A percentile compares a stretch with the other conserved stretches of the same genome.
Evolutionary conservation across 2,888 invertebrate genomes (phyloP).

Genomic region (Ametastegia equiseti): DNA sequence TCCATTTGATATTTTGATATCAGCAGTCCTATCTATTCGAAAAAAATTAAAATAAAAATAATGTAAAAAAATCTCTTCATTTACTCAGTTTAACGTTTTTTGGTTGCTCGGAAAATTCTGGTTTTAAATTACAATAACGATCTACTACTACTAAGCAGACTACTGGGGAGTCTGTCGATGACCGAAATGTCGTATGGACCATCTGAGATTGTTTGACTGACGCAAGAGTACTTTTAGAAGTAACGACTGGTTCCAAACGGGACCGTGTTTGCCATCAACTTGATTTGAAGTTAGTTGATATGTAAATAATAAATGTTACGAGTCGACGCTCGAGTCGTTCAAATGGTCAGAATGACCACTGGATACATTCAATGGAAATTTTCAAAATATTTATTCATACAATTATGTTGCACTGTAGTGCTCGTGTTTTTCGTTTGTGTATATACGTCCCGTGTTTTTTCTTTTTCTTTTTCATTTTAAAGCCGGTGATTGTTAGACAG

Average conservation of each 20-base stretch:
- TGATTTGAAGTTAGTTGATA: slow-evolving; percentile 58
- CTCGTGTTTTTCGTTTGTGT: neutral
- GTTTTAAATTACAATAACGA: slow-evolving; percentile 5
- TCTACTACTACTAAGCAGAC: neutral
- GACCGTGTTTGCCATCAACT: slow-evolving; percentile 64
- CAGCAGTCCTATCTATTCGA: slow-evolving; percentile 21
- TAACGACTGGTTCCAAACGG: slow-evolving; percentile 63
- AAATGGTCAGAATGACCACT: slow-evolving; percentile 38
- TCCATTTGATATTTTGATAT: slow-evolving; percentile 35
- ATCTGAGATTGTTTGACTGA: slow-evolving; percentile 36
- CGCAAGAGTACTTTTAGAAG: slow-evolving; percentile 62
- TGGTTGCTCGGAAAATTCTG: neutral
- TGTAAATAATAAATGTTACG: slow-evolving; percentile 61
- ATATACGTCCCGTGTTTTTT: no score
- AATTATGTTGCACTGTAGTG: slow-evolving; percentile 11
- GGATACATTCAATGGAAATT: slow-evolving; percentile 42
- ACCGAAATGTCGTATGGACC: slow-evolving; percentile 18
- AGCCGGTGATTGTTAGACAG: neutral
- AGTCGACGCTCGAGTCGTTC: slow-evolving; percentile 51
- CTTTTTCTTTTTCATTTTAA: slow-evolving; percentile 17
- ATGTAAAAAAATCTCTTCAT: neutral
- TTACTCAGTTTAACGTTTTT: neutral
- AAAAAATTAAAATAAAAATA: neutral
- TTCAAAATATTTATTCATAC: slow-evolving; percentile 44
- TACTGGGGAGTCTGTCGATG: neutral